Percentiles rank a stretch among this genome's conserved stretches.
Conservation (phyloP, 1,140 invertebrate species). For the Cryptotermes secundus region DNA sequence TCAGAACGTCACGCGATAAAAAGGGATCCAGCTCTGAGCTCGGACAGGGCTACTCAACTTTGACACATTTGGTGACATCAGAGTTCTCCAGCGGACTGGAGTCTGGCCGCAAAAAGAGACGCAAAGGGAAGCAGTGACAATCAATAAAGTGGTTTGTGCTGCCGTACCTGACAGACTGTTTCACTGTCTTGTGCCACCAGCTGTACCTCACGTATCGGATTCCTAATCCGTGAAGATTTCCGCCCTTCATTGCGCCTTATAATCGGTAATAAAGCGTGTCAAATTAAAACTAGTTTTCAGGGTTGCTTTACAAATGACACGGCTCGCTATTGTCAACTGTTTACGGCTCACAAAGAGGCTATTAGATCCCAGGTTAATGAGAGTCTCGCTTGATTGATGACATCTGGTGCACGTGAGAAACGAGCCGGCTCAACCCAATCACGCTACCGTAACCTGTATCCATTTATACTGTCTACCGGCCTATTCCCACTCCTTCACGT, state of each 20-base stretch:
- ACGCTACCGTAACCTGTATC: too few relatives aligned
- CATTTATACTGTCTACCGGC: too few relatives aligned
- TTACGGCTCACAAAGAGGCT: conserved; percentile 30
- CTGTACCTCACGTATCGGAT: neutral
- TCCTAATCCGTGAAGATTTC: conserved; percentile 28
- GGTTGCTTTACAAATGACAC: conserved; percentile 24
- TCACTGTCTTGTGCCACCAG: neutral
- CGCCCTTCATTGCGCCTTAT: conserved; percentile 18
- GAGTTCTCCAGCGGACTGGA: conserved; percentile 32
- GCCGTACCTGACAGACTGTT: neutral
- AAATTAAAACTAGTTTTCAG: conserved; percentile 31
- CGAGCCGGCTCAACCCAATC: too few relatives aligned
- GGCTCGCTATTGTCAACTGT: conserved; percentile 30
- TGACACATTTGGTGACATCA: neutral
- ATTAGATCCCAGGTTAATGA: neutral
- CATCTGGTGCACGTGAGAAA: neutral
- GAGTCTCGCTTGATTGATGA: conserved; percentile 22
- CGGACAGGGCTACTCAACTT: neutral
- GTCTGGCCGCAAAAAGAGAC: conserved; percentile 12
- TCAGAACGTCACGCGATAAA: neutral
- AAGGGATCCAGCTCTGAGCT: neutral
- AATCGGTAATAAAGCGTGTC: conserved; percentile 33
- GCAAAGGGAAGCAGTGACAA: neutral
- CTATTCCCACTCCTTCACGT: too few relatives aligned
- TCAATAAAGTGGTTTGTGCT: neutral